A percentile compares a stretch with the other conserved stretches of the same genome.
These are phyloP conservation scores for Rhorus exstirpatorius DNA, from an alignment of 2,888 invertebrate species.

Conservation along the genomic window DNA sequence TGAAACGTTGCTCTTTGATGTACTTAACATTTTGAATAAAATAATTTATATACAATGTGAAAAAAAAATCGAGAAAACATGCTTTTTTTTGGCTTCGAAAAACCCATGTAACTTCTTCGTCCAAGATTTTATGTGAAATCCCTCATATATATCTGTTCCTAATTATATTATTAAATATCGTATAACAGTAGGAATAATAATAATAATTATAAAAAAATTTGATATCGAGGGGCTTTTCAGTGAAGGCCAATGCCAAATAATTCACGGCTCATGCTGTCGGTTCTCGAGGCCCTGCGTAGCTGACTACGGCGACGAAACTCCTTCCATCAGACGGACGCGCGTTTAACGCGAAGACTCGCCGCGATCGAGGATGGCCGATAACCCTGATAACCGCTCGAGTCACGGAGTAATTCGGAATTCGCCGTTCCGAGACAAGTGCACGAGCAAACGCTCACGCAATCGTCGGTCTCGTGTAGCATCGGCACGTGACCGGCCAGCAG, in stretches of 20 bases:
- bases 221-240: constrained; percentile 7
- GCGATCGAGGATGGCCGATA: constrained; percentile 83
- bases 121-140: no score
- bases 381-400: constrained; percentile 88
- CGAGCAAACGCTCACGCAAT: constrained; percentile 93
- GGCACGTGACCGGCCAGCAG: constrained; percentile 88
- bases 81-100: no score
- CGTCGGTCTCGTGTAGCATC: constrained; percentile 89
- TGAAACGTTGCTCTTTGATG: no score
- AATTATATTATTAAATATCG: no score
- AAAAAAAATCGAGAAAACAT: no score
- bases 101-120: no score
- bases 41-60: no score
- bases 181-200: constrained; percentile 5
- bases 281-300: constrained; percentile 82
- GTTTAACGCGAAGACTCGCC: constrained; percentile 82
- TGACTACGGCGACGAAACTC: constrained; percentile 84
- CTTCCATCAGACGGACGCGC: constrained; percentile 86
- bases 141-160: background rate
- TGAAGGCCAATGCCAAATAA: constrained; percentile 80
- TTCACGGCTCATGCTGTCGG: constrained; percentile 83
- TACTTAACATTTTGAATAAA: no score
- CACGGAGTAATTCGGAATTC: constrained; percentile 87
- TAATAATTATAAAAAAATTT: constrained; percentile 5
- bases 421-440: constrained; percentile 92